Percentiles rank a stretch among this genome's conserved stretches.
phyloP scores from a whole-genome alignment of 2,888 invertebrate species.

The Acleris emargana region DNA sequence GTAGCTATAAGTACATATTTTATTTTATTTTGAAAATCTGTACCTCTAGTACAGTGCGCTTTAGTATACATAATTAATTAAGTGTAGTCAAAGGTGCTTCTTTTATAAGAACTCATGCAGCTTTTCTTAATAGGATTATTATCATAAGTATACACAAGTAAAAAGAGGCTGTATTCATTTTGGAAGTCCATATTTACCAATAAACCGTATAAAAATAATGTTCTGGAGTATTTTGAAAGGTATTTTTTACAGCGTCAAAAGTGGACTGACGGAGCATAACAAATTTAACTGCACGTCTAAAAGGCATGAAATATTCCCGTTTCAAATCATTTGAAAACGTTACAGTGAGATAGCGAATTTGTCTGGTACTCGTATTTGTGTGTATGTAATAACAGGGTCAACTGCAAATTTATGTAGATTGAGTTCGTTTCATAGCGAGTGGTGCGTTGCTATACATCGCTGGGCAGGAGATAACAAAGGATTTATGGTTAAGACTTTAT shows the following conservation, averaged over 20 bases:
- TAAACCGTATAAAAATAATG: background rate
- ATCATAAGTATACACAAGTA: too few species aligned
- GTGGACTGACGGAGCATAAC: slow-evolving; percentile 1
- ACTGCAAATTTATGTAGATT: slow-evolving; percentile 77
- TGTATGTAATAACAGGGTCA: slow-evolving; percentile 66
- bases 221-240: slow-evolving; percentile 11
- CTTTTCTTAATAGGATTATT: too few species aligned
- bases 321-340: slow-evolving; percentile 33
- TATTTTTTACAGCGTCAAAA: slow-evolving; percentile 25
- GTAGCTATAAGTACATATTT: too few species aligned
- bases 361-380: slow-evolving; percentile 54
- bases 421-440: slow-evolving; percentile 65
- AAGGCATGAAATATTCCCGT: slow-evolving; percentile 35
- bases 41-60: too few species aligned
- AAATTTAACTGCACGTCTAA: slow-evolving; percentile 14
- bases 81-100: too few species aligned
- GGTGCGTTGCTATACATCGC: slow-evolving; percentile 61
- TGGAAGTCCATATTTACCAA: too few species aligned
- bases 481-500: slow-evolving; percentile 67
- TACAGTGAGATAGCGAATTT: slow-evolving; percentile 52
- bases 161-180: too few species aligned
- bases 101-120: too few species aligned
- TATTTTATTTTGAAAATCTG: too few species aligned
- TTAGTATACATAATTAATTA: too few species aligned
- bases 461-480: slow-evolving; percentile 59